Percentiles rank a stretch among this genome's conserved stretches.
These are phyloP conservation scores for Apolygus lucorum DNA, from an alignment of 1,140 invertebrate species.

Conservation along the genomic window DNA sequence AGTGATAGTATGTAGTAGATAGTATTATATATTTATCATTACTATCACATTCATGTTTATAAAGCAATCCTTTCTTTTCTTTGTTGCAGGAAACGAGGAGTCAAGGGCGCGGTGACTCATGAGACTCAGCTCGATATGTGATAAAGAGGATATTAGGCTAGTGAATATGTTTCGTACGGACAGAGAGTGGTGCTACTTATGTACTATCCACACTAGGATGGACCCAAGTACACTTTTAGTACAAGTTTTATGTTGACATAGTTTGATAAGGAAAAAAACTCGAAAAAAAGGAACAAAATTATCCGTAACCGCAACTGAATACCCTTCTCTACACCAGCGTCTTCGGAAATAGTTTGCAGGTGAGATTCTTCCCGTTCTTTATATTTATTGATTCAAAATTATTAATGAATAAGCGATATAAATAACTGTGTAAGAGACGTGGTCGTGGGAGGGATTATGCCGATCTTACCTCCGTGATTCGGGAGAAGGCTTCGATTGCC, in stretches of 20 bases:
- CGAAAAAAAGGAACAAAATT: background rate
- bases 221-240: slow-evolving; percentile 7
- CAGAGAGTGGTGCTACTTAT: background rate
- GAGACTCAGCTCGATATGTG: slow-evolving; percentile 4
- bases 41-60: too few relatives aligned
- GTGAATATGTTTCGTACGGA: slow-evolving; percentile 8
- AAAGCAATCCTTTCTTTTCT: background rate
- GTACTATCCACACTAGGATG: background rate
- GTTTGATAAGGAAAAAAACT: background rate
- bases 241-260: background rate
- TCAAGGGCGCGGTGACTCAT: background rate
- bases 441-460: too few relatives aligned
- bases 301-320: slow-evolving; percentile 22
- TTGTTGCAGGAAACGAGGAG: slow-evolving; percentile 6
- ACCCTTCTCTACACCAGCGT: slow-evolving; percentile 23
- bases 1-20: too few relatives aligned
- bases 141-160: background rate
- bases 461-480: too few relatives aligned
- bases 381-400: too few relatives aligned
- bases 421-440: too few relatives aligned
- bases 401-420: too few relatives aligned
- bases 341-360: slow-evolving; percentile 22
- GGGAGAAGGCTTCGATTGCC: too few relatives aligned
- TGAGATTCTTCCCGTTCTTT: background rate
- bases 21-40: too few relatives aligned